A percentile compares a stretch with the other conserved stretches of the same genome.
These are phyloP conservation scores for Pyrgilauda ruficollis DNA, from an alignment of 2,113 vertebrate species.

Conservation along the genomic window DNA sequence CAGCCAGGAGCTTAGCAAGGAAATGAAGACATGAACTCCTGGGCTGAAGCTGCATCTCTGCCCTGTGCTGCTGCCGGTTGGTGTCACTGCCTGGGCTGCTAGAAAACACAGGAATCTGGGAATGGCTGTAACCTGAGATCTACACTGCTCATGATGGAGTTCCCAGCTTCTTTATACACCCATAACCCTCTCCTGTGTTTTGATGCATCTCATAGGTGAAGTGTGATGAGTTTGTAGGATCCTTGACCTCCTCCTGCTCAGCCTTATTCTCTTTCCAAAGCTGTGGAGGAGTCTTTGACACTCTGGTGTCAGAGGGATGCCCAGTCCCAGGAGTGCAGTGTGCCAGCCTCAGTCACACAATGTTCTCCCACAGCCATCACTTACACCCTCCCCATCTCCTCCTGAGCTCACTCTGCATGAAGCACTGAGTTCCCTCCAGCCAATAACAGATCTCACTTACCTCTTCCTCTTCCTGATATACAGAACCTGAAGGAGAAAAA, in stretches of 20 bases:
- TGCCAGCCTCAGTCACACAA: not conserved
- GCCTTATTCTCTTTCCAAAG: not conserved
- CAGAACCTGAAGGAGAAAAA: conserved; percentile 82
- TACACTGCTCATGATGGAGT: not conserved
- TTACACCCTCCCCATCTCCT: not conserved
- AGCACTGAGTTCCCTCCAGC: not conserved
- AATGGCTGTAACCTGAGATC: not conserved
- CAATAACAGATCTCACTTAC: conserved; percentile 70
- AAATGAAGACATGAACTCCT: not conserved
- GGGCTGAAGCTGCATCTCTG: not conserved
- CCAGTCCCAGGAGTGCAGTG: not conserved
- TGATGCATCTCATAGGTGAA: not conserved
- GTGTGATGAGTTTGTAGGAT: not conserved
- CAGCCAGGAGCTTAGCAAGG: not conserved
- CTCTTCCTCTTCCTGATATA: conserved; percentile 96
- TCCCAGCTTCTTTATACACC: not conserved
- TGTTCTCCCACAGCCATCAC: not conserved
- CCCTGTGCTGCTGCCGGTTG: not conserved
- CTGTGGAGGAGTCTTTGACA: not conserved
- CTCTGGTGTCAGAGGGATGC: not conserved
- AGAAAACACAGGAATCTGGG: not conserved
- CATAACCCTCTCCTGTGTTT: not conserved
- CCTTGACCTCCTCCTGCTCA: not conserved
- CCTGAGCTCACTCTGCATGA: not conserved
- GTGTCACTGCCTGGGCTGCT: not conserved